Percentiles rank a stretch among this genome's conserved stretches.
Evolutionary conservation across 2,113 vertebrate species (phyloP).

Genomic region (Petroica traversi): DNA sequence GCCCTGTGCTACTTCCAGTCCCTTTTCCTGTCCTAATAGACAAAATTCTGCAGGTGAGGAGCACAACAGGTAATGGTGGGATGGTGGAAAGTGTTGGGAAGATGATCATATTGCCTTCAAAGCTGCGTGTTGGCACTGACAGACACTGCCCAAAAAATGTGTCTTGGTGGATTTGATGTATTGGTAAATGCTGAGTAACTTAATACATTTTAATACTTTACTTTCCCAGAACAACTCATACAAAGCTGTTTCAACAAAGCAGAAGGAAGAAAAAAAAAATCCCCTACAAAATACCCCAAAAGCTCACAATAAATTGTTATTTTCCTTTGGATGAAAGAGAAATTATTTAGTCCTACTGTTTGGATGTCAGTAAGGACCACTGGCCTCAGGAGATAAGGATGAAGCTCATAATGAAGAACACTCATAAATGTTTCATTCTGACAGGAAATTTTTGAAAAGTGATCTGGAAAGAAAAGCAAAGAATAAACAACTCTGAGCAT

Average conservation of each 20-base stretch:
- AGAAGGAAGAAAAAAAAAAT: not conserved
- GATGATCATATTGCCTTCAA: not conserved
- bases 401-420: not conserved
- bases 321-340: not conserved
- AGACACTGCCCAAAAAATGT: not conserved
- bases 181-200: not conserved
- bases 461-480: not conserved
- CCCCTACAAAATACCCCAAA: not conserved
- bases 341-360: not conserved
- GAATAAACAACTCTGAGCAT: not conserved
- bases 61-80: not conserved
- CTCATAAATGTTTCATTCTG: not conserved
- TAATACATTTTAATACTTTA: not conserved
- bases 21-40: not conserved
- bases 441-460: not conserved
- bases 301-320: not conserved
- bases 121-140: not conserved
- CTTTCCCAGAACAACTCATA: not conserved
- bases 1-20: not conserved
- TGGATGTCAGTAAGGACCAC: not conserved
- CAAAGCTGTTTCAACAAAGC: not conserved
- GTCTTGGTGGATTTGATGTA: not conserved
- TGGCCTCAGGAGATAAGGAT: not conserved
- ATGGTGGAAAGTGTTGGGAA: not conserved
- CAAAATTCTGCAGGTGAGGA: not conserved